Evolutionary conservation across 2,888 invertebrate genomes (phyloP), one percentile per base, ranked within the genome.

Genomic region (Pseudococcus longispinus): DNA sequence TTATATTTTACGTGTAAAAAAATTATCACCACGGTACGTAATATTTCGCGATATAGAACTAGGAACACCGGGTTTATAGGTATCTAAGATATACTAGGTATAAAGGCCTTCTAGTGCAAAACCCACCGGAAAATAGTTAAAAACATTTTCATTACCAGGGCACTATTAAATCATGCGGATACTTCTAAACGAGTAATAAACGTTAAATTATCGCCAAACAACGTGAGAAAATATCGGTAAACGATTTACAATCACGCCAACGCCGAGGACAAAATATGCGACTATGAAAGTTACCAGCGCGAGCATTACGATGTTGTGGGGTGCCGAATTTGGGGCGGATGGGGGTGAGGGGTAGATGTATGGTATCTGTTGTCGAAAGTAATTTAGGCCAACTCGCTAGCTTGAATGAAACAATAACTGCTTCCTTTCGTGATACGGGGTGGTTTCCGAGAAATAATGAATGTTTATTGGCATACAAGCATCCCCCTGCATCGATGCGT

Each of bases 151-250:
- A 80, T 80, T 80, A 80, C 74, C 60, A 74, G 74, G 32, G 32
- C 32, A 9, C 20, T n/a, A 80, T 42, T 80, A 80, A 80, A n/a
- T 80, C 60, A 70, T 65, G 20, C 18, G 6, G 42, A 37, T 84
- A 70, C 42, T 85, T 70, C 65, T 37, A 65, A 65, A 55, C 29
- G 32, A 37, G 84, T 70, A 85, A 85, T 85, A 85, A 85, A 85
- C 65, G 85, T 70, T 85, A 70, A 85, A 85, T 85, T 65, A 85
- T 70, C 85, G 85, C 42, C 85, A 42, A 84, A 55, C 70, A 65
- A 85, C 85, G 85, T 85, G 85, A 85, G 85, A 85, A 85, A 85
- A 85, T 85, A 85, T 85, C 85, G 85, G 85, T 70, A 85, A 85
- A 85, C 70, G 85, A 85, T 85, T 85, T 85, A 85, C n/a, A 85